Percentiles rank a stretch among this genome's conserved stretches.
Conservation (phyloP, 2,797 vertebrate species). For the Periophthalmus magnuspinnatus region DNA sequence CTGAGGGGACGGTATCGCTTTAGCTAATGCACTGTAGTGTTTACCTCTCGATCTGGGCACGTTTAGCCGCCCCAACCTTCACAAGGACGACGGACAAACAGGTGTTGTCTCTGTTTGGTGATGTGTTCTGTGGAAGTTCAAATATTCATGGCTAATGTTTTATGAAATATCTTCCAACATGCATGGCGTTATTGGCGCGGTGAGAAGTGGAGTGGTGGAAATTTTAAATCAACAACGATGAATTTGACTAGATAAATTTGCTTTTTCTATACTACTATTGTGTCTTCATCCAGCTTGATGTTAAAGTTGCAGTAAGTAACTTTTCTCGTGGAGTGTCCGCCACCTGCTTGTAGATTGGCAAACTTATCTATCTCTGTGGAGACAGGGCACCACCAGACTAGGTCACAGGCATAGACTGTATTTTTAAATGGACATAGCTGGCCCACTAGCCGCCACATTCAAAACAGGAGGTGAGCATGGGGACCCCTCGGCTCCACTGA, state of each 20-base stretch:
- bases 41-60: constrained; percentile 76
- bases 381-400: too few species aligned
- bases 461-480: too few species aligned
- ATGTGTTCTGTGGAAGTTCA: constrained; percentile 1
- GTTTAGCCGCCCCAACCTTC: constrained; percentile 73
- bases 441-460: too few species aligned
- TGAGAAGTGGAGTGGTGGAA: not conserved
- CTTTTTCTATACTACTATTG: too few species aligned
- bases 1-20: constrained; percentile 56
- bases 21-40: constrained; percentile 72
- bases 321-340: too few species aligned
- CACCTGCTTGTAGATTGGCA: too few species aligned
- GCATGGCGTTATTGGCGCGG: not conserved
- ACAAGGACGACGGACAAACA: constrained; percentile 58
- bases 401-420: too few species aligned
- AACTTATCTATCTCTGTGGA: too few species aligned
- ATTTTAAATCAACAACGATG: not conserved
- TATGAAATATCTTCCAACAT: not conserved
- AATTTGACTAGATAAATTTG: not conserved
- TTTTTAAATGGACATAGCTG: too few species aligned
- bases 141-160: constrained; percentile 13
- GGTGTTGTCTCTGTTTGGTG: constrained; percentile 7
- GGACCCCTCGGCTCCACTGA: too few species aligned
- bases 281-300: too few species aligned
- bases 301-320: too few species aligned